A percentile compares a stretch with the other conserved stretches of the same genome.
These are phyloP conservation scores for Idaea dimidiata DNA, from an alignment of 2,888 invertebrate genomes.

Conservation along the genomic window DNA sequence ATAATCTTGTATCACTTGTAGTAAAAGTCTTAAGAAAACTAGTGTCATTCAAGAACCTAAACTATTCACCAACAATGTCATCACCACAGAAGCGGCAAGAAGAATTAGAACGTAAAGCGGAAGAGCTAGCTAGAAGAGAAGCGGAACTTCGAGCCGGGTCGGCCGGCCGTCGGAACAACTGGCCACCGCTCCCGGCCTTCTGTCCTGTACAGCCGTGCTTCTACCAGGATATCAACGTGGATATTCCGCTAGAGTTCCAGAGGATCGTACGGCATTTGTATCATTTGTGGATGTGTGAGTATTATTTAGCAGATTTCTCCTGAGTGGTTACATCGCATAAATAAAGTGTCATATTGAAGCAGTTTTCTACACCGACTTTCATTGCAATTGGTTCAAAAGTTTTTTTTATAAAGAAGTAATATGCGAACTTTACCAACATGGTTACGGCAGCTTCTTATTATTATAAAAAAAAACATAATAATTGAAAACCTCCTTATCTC, in stretches of 20 bases:
- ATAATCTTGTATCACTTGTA: too few species aligned
- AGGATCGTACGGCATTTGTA: slow-evolving; percentile 96
- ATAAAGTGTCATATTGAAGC: too few species aligned
- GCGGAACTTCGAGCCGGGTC: slow-evolving; percentile 87
- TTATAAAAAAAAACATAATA: too few species aligned
- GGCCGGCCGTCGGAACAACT: slow-evolving; percentile 93
- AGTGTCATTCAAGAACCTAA: neutral
- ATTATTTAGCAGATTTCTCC: slow-evolving; percentile 15
- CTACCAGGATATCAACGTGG: slow-evolving; percentile 99
- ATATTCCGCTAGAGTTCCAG: slow-evolving; percentile 99
- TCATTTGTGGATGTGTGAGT: slow-evolving; percentile 98
- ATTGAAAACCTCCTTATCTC: too few species aligned
- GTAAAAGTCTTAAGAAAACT: neutral
- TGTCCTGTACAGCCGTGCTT: slow-evolving; percentile 98
- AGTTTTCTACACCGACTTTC: too few species aligned
- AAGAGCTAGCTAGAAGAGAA: slow-evolving; percentile 92
- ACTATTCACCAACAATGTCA: neutral
- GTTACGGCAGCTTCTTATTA: too few species aligned
- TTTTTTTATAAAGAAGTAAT: too few species aligned
- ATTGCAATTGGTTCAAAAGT: too few species aligned
- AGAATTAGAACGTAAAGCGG: slow-evolving; percentile 95
- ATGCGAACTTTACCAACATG: too few species aligned
- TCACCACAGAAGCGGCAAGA: slow-evolving; percentile 87
- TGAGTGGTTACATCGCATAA: too few species aligned
- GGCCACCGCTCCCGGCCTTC: slow-evolving; percentile 97